phyloP scores from a whole-genome alignment of 53 echinoderm and acorn worm species.

The Hippasteria phrygiana region DNA sequence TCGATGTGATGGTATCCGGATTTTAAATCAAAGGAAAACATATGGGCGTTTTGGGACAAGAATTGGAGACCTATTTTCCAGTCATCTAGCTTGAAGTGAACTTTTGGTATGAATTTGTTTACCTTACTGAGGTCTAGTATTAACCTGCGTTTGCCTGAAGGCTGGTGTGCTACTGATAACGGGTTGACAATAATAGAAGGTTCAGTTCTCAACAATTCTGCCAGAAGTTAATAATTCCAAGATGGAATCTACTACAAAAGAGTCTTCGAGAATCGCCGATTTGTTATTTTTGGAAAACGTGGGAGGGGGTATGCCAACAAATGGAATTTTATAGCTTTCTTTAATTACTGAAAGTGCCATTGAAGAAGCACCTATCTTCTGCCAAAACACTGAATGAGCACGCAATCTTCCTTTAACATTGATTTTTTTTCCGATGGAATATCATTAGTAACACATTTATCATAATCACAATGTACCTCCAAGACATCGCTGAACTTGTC shows the following conservation, averaged over 20 bases:
- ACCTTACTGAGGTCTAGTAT: conserved; percentile 10
- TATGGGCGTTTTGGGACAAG: background rate
- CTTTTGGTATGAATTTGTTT: background rate
- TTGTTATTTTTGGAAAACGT: background rate
- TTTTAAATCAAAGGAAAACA: background rate
- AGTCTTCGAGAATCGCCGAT: background rate
- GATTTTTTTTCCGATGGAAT: background rate
- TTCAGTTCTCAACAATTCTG: background rate
- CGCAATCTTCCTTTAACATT: conserved; percentile 18
- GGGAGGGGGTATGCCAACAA: background rate
- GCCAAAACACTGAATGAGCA: background rate
- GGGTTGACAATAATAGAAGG: conserved; percentile 6
- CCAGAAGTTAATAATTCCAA: background rate
- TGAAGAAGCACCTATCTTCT: background rate
- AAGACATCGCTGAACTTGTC: conserved; percentile 3
- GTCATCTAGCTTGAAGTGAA: background rate
- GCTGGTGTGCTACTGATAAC: background rate
- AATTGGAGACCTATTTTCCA: conserved; percentile 25
- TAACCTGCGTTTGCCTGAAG: conserved; percentile 1
- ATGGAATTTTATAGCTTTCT: conserved; percentile 15
- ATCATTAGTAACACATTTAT: background rate
- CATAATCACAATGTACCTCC: conserved; percentile 3
- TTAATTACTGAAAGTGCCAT: background rate
- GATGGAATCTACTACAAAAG: background rate
- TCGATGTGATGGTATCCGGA: background rate